Percentiles rank a stretch among this genome's conserved stretches.
These are phyloP conservation scores for Brachyptera risi DNA, from an alignment of 2,888 invertebrate species.

Conservation along the genomic window DNA sequence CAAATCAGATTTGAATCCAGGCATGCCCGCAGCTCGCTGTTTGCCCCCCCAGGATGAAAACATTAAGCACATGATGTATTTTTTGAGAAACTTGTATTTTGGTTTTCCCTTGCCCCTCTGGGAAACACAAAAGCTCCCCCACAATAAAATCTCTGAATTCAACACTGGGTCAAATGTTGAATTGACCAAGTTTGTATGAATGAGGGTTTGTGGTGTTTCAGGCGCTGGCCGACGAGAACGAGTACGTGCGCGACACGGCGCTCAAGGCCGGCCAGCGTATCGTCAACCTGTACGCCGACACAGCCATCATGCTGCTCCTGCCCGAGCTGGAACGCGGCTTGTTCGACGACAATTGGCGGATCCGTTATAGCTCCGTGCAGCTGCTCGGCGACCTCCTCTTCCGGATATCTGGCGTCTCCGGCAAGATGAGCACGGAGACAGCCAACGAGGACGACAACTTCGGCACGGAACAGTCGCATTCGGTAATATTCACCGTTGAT, in stretches of 20 bases:
- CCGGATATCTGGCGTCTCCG: slow-evolving; percentile 94
- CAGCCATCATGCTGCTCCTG: slow-evolving; percentile 85
- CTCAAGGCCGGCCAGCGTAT: slow-evolving; percentile 81
- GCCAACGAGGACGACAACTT: slow-evolving; percentile 99
- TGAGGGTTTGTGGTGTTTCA: slow-evolving; percentile 36
- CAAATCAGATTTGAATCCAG: no score
- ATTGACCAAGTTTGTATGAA: no score
- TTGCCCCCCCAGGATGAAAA: no score
- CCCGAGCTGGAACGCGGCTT: slow-evolving; percentile 92
- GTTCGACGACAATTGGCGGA: slow-evolving; percentile 98
- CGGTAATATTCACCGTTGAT: slow-evolving; percentile 37
- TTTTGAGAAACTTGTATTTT: no score
- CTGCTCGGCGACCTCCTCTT: slow-evolving; percentile 92
- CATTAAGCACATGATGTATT: no score
- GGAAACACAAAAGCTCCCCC: no score
- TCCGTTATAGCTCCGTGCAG: slow-evolving; percentile 88
- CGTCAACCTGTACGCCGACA: slow-evolving; percentile 93
- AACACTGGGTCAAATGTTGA: no score
- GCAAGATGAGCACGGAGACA: slow-evolving; percentile 98
- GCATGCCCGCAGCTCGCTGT: no score
- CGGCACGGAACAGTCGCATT: slow-evolving; percentile 92
- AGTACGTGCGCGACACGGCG: slow-evolving; percentile 97
- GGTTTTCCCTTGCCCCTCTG: no score
- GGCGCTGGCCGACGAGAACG: slow-evolving; percentile 97
- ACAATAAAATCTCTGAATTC: no score